Percentiles rank a stretch among this genome's conserved stretches.
Conservation (phyloP, 2,113 vertebrate genomes). For the Callocephalon fimbriatum region DNA sequence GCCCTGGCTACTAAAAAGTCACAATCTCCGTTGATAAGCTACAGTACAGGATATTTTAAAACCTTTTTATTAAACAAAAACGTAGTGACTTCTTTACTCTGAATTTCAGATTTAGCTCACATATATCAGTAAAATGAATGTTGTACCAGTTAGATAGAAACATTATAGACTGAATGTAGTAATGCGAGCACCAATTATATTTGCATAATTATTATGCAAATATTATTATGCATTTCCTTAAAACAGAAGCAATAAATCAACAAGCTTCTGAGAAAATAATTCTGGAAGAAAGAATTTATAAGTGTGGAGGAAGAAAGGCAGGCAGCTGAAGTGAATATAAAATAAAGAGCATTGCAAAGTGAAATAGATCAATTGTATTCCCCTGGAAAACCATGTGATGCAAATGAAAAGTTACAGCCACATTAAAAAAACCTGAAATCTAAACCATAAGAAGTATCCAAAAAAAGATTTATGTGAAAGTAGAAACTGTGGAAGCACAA, state of each 20-base stretch:
- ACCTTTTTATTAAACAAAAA: not conserved
- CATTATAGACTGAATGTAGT: not conserved
- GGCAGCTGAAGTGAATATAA: not conserved
- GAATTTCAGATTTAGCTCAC: not conserved
- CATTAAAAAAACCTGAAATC: not conserved
- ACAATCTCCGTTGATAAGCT: not conserved
- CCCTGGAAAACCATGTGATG: not conserved
- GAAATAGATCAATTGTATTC: not conserved
- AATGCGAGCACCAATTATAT: not conserved
- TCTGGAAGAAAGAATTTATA: conserved; percentile 13
- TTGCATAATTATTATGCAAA: not conserved
- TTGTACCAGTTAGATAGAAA: not conserved
- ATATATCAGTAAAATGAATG: not conserved
- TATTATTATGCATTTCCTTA: not conserved
- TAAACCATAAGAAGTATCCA: not conserved
- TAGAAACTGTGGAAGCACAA: not conserved
- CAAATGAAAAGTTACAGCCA: conserved; percentile 12
- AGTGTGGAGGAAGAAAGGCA: not conserved
- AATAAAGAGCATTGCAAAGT: not conserved
- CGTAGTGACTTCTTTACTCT: not conserved
- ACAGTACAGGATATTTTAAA: not conserved
- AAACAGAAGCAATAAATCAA: conserved; percentile 4
- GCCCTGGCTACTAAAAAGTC: conserved; percentile 20
- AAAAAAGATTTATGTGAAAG: not conserved
- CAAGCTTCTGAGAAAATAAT: not conserved